Conservation (phyloP, 2,888 invertebrate genomes). For the Dynastes maya region DNA sequence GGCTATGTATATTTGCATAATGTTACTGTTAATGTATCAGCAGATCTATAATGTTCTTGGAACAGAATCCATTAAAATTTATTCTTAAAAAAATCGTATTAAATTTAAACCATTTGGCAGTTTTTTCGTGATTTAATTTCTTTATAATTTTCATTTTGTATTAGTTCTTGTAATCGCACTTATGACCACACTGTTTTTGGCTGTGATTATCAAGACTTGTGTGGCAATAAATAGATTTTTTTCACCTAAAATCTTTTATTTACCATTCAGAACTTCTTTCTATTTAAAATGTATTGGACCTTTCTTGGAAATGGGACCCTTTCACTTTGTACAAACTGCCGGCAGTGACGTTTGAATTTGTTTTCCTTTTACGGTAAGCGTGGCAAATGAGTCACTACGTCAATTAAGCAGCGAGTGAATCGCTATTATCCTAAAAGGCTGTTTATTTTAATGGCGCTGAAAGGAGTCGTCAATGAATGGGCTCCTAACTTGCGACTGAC, state of each 20-base stretch:
- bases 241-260: background rate
- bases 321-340: background rate
- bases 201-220: no score
- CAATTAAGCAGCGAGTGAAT: slow-evolving; percentile 24
- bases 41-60: no score
- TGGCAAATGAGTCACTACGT: slow-evolving; percentile 22
- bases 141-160: no score
- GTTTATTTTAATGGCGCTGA: slow-evolving; percentile 33
- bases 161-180: no score
- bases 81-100: no score
- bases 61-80: no score
- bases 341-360: slow-evolving; percentile 27
- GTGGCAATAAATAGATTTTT: background rate
- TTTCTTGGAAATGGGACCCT: background rate
- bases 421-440: slow-evolving; percentile 19
- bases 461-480: slow-evolving; percentile 20
- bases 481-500: background rate
- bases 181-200: no score
- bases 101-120: no score
- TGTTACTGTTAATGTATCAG: no score
- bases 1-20: no score
- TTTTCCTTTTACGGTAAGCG: slow-evolving; percentile 32
- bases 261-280: background rate
- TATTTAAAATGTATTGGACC: background rate
- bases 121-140: no score